Conservation (phyloP, 92 coral and sea anemone species). For the Zoanthus sociatus region DNA sequence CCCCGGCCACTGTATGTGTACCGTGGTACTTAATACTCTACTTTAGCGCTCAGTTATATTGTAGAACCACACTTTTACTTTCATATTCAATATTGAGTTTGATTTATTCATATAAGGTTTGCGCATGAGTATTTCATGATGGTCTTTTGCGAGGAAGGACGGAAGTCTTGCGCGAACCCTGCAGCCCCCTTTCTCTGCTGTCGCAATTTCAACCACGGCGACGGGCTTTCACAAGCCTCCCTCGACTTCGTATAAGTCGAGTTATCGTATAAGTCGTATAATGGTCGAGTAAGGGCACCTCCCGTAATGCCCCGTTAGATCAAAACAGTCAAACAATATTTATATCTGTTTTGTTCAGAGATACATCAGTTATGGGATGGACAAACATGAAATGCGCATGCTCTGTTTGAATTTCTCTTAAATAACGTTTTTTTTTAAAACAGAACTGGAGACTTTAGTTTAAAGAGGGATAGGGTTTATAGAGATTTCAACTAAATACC, state of each 20-base stretch:
- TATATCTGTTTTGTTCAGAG: not conserved
- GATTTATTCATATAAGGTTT: no score
- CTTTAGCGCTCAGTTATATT: no score
- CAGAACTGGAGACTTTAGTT: no score
- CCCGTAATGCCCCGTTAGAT: conserved; percentile 1
- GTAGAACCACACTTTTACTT: no score
- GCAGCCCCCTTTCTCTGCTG: conserved; percentile 34
- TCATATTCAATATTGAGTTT: not conserved
- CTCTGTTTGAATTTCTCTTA: not conserved
- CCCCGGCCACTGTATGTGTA: not conserved
- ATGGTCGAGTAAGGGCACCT: no score
- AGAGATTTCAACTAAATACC: no score
- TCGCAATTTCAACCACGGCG: conserved; percentile 6
- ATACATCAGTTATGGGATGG: not conserved
- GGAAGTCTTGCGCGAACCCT: conserved; percentile 14
- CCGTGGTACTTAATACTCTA: not conserved
- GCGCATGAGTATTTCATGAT: no score
- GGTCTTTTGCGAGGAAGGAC: not conserved
- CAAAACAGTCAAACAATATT: not conserved
- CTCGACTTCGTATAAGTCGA: not conserved
- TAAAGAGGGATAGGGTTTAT: no score
- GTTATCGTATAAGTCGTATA: not conserved
- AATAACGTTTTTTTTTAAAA: no score
- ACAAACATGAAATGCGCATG: conserved; percentile 15
- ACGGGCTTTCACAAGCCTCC: conserved; percentile 25